These are phyloP conservation scores for Erynnis tages DNA, from an alignment of 2,888 invertebrate genomes.

Conservation along the genomic window DNA sequence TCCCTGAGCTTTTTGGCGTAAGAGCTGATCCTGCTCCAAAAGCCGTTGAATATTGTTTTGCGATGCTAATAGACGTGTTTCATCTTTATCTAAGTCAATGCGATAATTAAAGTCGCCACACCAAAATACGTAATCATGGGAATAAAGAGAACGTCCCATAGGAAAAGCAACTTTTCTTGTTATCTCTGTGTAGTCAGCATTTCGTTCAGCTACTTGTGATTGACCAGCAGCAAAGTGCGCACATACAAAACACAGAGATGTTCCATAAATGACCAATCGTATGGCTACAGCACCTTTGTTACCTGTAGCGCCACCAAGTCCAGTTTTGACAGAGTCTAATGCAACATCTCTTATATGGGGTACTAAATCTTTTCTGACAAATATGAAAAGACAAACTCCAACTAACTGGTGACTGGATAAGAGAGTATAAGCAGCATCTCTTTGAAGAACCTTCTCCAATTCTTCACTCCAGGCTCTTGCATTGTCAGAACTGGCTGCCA, in stretches of 20 bases:
- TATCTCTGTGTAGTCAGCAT: constrained; percentile 98
- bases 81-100: constrained; percentile 96
- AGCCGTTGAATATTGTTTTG: constrained; percentile 88
- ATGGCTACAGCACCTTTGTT: constrained; percentile 98
- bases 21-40: constrained; percentile 93
- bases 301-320: constrained; percentile 97
- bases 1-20: constrained; percentile 88
- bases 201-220: constrained; percentile 95
- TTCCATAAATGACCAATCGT: constrained; percentile 93
- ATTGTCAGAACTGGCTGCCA: constrained; percentile 95
- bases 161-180: constrained; percentile 94
- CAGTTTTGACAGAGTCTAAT: constrained; percentile 98
- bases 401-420: constrained; percentile 97
- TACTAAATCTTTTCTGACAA: constrained; percentile 93
- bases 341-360: constrained; percentile 96
- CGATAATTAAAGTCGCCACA: constrained; percentile 99
- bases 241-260: constrained; percentile 98
- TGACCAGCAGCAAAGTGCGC: constrained; percentile 99
- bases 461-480: constrained; percentile 98
- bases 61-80: constrained; percentile 91
- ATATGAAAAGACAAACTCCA: constrained; percentile 98
- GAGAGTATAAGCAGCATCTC: constrained; percentile 93
- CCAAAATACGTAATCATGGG: constrained; percentile 99
- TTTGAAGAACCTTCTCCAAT: constrained; percentile 93
- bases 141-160: constrained; percentile 94